Evolutionary conservation across 2,113 vertebrate genomes (phyloP), one percentile per base, ranked within the genome.

Genomic region (Leptocoma aspasia): DNA sequence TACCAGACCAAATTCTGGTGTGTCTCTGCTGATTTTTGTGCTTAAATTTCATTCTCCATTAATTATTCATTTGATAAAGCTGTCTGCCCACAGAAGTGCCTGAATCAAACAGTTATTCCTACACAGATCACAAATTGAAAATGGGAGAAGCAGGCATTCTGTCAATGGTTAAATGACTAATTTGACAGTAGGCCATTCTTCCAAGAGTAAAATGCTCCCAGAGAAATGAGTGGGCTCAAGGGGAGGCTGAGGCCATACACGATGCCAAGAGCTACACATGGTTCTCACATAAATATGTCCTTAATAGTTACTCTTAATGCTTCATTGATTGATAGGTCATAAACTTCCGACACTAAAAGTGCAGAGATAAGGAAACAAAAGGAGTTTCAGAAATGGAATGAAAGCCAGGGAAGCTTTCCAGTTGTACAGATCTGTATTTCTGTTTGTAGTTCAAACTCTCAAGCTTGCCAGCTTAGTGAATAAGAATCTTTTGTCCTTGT

Each of bases 221-320:
- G 71, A 96, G 53, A 27, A 91, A 49, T 75, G 73, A 70, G 84
- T 80, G 70, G 86, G 82, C 75, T 87, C 87, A 75, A 41, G 89
- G 90, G 53, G 76, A 93, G 57, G 75, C 77, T 56, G 80, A 87
- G 86, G 71, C 91, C 82, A 3, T 15, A 19, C 13, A 11, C 1
- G 17, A 23, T 93, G 92, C 93, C 47, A 89, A 87, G 94, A 82
- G 66, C 70, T 41, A 79, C 88, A 77, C 89, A 89, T 42, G n/a
- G 26, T 85, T 93, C 93, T 85, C 97, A 90, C 92, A 97, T 94
- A 96, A 96, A 90, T 68, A 80, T 28, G 87, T 95, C 91, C 63
- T 66, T 94, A 90, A 90, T 78, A 69, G 80, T 93, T 76, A n/a
- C 81, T 90, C 77, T 92, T 92, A 82, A 89, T 95, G 56, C 65